Conservation (phyloP, 2,113 vertebrate genomes). For the Clupea harengus region DNA sequence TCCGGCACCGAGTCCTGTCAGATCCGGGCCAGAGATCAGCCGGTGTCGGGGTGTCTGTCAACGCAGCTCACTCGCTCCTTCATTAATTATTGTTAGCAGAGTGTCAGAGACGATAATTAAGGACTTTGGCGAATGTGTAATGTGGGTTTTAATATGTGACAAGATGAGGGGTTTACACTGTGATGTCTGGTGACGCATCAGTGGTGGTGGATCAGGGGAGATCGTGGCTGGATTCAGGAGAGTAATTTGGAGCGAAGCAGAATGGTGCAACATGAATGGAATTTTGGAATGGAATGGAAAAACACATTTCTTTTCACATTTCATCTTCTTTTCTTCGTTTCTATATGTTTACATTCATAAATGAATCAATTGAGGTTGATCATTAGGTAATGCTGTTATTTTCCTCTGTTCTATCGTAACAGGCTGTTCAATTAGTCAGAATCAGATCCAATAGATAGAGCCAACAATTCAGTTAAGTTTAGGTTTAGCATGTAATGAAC, state of each 20-base stretch:
- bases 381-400: no score
- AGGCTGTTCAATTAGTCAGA: no score
- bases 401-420: no score
- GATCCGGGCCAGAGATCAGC: background rate
- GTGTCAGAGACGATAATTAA: background rate
- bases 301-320: no score
- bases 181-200: background rate
- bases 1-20: background rate
- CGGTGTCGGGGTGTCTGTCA: conserved; percentile 46
- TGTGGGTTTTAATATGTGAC: background rate
- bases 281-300: background rate
- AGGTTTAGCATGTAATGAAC: no score
- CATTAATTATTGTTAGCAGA: background rate
- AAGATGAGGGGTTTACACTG: background rate
- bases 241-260: background rate
- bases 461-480: no score
- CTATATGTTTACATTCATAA: no score
- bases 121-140: background rate
- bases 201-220: background rate
- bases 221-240: background rate
- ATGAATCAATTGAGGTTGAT: no score
- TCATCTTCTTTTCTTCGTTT: no score
- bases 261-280: background rate
- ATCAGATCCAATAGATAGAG: no score
- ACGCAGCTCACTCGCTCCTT: background rate